phyloP scores from a whole-genome alignment of 92 coral and sea anemone genomes.

The Palythoa caribaeorum region DNA sequence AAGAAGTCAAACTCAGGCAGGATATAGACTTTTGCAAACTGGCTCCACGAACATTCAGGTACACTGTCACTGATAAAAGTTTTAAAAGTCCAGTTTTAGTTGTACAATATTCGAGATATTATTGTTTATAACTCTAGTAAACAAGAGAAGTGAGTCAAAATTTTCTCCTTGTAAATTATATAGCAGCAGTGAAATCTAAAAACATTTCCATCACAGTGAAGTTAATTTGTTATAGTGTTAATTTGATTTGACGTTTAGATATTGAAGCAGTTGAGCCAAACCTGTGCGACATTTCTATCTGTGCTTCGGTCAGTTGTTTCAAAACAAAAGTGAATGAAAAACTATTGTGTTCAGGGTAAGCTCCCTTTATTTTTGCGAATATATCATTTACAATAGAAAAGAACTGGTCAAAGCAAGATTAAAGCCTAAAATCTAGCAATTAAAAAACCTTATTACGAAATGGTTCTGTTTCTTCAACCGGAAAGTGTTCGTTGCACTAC shows the following conservation, averaged over 20 bases:
- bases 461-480: not conserved
- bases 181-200: not conserved
- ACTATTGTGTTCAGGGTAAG: no score
- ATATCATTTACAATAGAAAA: not conserved
- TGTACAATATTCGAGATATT: not conserved
- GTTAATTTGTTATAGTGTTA: not conserved
- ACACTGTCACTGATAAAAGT: not conserved
- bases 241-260: not conserved
- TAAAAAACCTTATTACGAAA: not conserved
- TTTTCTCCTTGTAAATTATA: not conserved
- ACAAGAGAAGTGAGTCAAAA: not conserved
- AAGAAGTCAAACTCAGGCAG: not conserved
- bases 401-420: not conserved
- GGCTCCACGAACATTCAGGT: not conserved
- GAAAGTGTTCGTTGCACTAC: not conserved
- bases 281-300: not conserved
- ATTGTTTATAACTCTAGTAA: not conserved
- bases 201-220: not conserved
- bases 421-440: not conserved
- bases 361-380: no score
- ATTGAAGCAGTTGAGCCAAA: not conserved
- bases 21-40: not conserved
- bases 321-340: not conserved
- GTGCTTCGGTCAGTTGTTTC: not conserved
- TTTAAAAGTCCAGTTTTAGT: not conserved